Evolutionary conservation across 2,888 invertebrate species (phyloP).

Genomic region (Diloba caeruleocephala): DNA sequence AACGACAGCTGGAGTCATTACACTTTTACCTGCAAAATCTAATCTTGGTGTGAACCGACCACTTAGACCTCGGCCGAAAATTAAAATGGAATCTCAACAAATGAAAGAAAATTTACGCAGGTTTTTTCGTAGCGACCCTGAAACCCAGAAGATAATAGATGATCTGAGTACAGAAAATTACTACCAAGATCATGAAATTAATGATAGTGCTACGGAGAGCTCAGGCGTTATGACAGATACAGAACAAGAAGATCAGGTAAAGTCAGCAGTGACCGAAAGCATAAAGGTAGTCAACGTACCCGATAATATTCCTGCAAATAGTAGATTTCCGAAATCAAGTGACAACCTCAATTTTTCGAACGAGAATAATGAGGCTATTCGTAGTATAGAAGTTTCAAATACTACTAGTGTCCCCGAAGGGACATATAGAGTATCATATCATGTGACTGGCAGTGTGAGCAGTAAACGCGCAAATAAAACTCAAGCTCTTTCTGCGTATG

Average conservation of each 20-base stretch:
- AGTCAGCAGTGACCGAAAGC: constrained; percentile 60
- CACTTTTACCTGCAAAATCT: constrained; percentile 93
- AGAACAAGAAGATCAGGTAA: constrained; percentile 55
- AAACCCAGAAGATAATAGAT: constrained; percentile 67
- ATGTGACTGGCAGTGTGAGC: constrained; percentile 85
- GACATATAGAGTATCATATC: constrained; percentile 84
- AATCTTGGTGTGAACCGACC: constrained; percentile 93
- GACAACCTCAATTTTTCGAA: constrained; percentile 65
- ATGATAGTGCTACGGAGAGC: constrained; percentile 58
- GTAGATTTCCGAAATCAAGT: constrained; percentile 79
- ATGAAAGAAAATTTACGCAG: constrained; percentile 72
- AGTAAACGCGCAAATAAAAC: constrained; percentile 85
- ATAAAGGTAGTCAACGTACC: constrained; percentile 57
- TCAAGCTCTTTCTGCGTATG: constrained; percentile 79
- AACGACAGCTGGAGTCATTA: constrained; percentile 84
- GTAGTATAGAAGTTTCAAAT: constrained; percentile 47
- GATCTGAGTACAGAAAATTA: constrained; percentile 72
- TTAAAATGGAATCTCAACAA: constrained; percentile 73
- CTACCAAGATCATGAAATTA: constrained; percentile 57
- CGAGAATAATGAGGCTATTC: constrained; percentile 47
- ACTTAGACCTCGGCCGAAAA: constrained; percentile 90
- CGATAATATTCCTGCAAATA: constrained; percentile 62
- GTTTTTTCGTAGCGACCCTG: constrained; percentile 71
- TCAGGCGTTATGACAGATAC: constrained; percentile 64
- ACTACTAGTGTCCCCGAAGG: constrained; percentile 75